Evolutionary conservation across 2,797 vertebrate genomes (phyloP).

Genomic region (Muscicapa comitata): DNA sequence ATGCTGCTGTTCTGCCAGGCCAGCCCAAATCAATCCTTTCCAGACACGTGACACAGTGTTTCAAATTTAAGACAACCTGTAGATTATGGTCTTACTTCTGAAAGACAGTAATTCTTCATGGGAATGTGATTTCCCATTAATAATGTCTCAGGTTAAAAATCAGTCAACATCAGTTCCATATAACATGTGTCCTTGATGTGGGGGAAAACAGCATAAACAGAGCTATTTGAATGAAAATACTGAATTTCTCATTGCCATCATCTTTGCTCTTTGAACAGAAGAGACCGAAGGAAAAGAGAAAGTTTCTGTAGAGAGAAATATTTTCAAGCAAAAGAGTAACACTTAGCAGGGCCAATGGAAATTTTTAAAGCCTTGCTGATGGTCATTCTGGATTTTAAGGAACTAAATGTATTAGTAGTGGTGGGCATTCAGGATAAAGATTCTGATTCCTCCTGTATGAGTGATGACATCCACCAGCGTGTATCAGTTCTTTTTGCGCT

Average conservation of each 20-base stretch:
- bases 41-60: neutral
- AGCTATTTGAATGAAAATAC: neutral
- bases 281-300: neutral
- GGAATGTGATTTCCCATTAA: neutral
- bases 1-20: neutral
- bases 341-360: neutral
- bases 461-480: fast-evolving
- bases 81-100: neutral
- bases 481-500: neutral
- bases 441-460: neutral
- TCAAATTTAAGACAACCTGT: neutral
- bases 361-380: neutral
- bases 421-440: neutral
- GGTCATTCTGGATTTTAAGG: neutral
- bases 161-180: neutral
- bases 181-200: neutral
- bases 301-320: neutral
- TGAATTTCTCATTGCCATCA: neutral
- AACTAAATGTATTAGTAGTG: neutral
- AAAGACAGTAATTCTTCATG: neutral
- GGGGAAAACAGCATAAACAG: neutral
- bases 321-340: neutral
- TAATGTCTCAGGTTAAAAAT: neutral
- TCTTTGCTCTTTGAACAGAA: neutral
- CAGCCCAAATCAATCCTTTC: neutral